Conservation (phyloP, 2,888 invertebrate species). For the Clepsis dumicolana region DNA sequence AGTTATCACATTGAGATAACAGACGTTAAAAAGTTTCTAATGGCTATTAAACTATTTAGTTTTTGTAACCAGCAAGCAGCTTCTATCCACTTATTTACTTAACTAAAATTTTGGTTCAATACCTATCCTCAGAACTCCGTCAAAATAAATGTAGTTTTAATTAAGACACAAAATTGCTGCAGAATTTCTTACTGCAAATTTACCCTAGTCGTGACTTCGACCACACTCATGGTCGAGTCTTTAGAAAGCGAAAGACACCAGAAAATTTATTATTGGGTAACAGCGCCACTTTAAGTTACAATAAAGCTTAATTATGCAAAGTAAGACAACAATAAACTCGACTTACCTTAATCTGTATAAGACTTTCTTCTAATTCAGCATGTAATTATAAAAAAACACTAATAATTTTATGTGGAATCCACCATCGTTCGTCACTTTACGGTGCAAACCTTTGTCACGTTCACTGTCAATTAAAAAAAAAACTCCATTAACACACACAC, state of each 20-base stretch:
- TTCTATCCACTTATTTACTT: too few species aligned
- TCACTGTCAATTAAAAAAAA: constrained; percentile 66
- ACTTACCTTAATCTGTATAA: constrained; percentile 70
- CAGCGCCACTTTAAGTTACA: constrained; percentile 49
- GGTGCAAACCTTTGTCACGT: constrained; percentile 76
- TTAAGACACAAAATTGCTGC: background rate
- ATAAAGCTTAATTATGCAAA: constrained; percentile 61
- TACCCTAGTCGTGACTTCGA: constrained; percentile 72
- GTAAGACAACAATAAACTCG: constrained; percentile 53
- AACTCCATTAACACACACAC: constrained; percentile 66
- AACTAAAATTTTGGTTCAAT: too few species aligned
- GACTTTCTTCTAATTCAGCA: constrained; percentile 63
- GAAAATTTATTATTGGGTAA: constrained; percentile 69
- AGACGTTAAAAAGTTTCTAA: too few species aligned
- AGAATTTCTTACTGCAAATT: constrained; percentile 63
- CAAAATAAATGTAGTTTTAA: background rate
- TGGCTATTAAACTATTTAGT: too few species aligned
- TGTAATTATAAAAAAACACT: constrained; percentile 62
- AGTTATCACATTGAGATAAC: too few species aligned
- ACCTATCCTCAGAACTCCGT: background rate
- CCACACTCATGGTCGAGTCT: constrained; percentile 81
- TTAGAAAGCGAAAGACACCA: constrained; percentile 80
- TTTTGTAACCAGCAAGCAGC: too few species aligned
- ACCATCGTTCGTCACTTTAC: constrained; percentile 79
- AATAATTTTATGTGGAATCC: constrained; percentile 75